These are phyloP conservation scores for Amiota mariae DNA, from an alignment of 2,888 invertebrate species.

Conservation along the genomic window DNA sequence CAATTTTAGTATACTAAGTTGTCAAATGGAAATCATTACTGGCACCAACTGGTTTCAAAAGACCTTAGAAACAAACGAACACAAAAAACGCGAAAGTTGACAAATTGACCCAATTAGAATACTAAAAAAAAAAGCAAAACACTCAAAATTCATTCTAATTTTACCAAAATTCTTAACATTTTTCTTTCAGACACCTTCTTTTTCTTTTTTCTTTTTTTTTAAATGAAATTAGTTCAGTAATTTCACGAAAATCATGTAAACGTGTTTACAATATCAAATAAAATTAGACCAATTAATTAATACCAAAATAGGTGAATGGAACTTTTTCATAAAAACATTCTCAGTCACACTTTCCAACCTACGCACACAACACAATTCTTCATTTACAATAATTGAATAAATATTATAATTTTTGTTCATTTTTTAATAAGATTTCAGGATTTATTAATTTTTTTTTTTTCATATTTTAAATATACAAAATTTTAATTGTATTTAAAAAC, in stretches of 20 bases:
- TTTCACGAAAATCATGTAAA: slow-evolving; percentile 23
- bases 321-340: neutral
- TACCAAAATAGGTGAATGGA: neutral
- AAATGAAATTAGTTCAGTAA: slow-evolving; percentile 14
- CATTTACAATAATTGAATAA: no score
- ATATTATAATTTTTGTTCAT: no score
- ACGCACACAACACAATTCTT: no score
- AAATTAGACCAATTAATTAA: neutral
- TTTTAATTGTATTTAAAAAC: no score
- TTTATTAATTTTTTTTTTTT: no score
- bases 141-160: neutral
- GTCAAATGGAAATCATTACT: no score
- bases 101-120: slow-evolving; percentile 11
- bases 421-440: neutral
- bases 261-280: slow-evolving; percentile 18
- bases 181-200: neutral
- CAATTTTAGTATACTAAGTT: no score
- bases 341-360: no score
- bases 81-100: neutral
- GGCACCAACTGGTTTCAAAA: no score
- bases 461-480: neutral
- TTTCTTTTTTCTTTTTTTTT: neutral
- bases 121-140: neutral
- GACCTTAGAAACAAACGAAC: no score
- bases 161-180: slow-evolving; percentile 12